Evolutionary conservation across 2,797 vertebrate species (phyloP).

Genomic region (Vultur gryphus): DNA sequence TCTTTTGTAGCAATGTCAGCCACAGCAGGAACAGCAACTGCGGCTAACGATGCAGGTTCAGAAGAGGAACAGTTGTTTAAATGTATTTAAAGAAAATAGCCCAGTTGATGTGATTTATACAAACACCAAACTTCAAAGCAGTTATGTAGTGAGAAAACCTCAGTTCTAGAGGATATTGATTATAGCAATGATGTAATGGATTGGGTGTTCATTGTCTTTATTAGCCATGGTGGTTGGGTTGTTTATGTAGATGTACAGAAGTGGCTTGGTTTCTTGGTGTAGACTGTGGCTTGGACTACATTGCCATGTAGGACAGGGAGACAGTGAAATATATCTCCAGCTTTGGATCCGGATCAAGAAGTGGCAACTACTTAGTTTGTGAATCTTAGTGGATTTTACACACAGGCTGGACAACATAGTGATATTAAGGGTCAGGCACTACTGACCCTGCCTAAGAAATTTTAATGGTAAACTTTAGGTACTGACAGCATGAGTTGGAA

Average conservation of each 20-base stretch:
- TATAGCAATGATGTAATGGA: neutral
- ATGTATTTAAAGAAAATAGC: neutral
- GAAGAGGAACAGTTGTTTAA: neutral
- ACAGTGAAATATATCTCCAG: neutral
- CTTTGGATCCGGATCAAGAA: neutral
- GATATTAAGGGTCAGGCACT: neutral
- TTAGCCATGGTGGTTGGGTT: neutral
- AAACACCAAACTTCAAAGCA: neutral
- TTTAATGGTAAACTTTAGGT: neutral
- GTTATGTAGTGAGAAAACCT: neutral
- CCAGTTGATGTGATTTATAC: neutral
- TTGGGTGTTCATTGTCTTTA: neutral
- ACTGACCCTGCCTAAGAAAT: neutral
- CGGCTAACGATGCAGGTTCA: neutral
- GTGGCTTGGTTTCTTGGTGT: neutral
- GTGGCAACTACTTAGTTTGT: neutral
- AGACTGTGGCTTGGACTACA: neutral
- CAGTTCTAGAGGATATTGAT: neutral
- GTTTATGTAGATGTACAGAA: neutral
- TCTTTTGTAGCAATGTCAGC: neutral
- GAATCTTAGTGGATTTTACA: neutral
- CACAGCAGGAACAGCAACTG: slow-evolving; percentile 12
- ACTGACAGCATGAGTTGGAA: neutral
- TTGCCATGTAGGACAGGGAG: neutral
- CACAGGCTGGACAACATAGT: neutral